A percentile compares a stretch with the other conserved stretches of the same genome.
phyloP scores from a whole-genome alignment of 2,113 vertebrate genomes.

The Callorhinus ursinus region DNA sequence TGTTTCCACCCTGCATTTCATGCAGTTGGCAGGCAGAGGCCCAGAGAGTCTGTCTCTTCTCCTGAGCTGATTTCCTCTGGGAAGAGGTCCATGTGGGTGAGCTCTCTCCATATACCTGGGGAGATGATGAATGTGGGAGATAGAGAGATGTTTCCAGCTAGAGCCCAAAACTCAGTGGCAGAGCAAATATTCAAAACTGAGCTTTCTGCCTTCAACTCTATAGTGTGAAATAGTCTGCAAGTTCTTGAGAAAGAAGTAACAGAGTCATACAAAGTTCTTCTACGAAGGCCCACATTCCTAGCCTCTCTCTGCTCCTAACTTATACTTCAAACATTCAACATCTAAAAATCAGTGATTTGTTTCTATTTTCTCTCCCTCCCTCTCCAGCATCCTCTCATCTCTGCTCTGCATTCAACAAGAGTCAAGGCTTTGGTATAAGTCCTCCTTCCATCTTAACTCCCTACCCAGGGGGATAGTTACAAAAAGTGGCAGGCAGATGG shows the following conservation, averaged over 20 bases:
- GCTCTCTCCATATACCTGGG: background rate
- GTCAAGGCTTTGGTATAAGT: background rate
- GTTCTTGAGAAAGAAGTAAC: background rate
- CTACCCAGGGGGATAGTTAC: background rate
- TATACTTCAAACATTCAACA: background rate
- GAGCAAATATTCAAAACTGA: constrained; percentile 9
- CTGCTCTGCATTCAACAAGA: background rate
- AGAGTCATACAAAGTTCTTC: background rate
- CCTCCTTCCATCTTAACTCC: background rate
- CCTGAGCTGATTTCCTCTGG: background rate
- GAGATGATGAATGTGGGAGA: background rate
- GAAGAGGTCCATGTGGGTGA: background rate
- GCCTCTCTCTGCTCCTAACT: background rate
- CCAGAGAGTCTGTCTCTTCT: background rate
- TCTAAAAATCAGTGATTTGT: background rate
- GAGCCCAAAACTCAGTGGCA: background rate
- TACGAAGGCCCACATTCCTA: background rate
- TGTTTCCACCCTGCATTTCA: background rate
- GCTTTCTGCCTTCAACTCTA: background rate
- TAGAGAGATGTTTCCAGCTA: background rate
- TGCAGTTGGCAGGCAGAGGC: background rate
- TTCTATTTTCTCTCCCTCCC: background rate
- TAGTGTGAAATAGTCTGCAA: background rate
- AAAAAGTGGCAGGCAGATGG: background rate
- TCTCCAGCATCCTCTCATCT: background rate